A percentile compares a stretch with the other conserved stretches of the same genome.
These are phyloP conservation scores for Anguilla anguilla DNA, from an alignment of 2,797 vertebrate genomes.

Conservation along the genomic window DNA sequence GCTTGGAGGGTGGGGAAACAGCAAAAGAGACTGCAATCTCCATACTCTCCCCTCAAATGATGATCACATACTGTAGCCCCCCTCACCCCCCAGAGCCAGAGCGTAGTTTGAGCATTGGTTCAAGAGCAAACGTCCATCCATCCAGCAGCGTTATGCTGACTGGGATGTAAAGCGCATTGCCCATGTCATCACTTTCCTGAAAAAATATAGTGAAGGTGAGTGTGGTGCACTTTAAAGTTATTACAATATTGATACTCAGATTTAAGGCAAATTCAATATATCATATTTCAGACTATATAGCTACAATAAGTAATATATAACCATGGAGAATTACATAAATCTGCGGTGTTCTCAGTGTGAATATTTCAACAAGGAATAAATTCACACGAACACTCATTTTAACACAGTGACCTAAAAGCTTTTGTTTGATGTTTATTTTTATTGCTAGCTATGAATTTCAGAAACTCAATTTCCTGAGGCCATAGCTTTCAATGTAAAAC, in stretches of 20 bases:
- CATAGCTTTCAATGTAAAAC: not conserved
- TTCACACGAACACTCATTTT: not conserved
- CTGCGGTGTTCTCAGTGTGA: not conserved
- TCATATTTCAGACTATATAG: not conserved
- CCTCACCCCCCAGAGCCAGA: not conserved
- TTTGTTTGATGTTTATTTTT: not conserved
- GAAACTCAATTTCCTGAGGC: not conserved
- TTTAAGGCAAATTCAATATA: not conserved
- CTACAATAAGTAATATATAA: not conserved
- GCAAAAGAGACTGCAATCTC: not conserved
- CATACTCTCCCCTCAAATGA: too few relatives aligned
- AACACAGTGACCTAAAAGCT: not conserved
- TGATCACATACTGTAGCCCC: too few relatives aligned
- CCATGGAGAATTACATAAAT: not conserved
- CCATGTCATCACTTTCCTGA: not conserved
- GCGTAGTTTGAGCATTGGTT: not conserved
- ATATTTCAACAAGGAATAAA: not conserved
- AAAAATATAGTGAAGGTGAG: not conserved
- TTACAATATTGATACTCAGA: not conserved
- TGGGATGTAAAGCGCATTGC: not conserved
- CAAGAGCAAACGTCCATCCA: not conserved
- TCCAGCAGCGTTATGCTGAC: not conserved
- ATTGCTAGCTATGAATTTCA: not conserved
- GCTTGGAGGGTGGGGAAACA: not conserved
- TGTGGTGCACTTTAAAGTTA: not conserved